A percentile compares a stretch with the other conserved stretches of the same genome.
phyloP scores from a whole-genome alignment of 2,888 invertebrate species.

The Apantesis nais region DNA sequence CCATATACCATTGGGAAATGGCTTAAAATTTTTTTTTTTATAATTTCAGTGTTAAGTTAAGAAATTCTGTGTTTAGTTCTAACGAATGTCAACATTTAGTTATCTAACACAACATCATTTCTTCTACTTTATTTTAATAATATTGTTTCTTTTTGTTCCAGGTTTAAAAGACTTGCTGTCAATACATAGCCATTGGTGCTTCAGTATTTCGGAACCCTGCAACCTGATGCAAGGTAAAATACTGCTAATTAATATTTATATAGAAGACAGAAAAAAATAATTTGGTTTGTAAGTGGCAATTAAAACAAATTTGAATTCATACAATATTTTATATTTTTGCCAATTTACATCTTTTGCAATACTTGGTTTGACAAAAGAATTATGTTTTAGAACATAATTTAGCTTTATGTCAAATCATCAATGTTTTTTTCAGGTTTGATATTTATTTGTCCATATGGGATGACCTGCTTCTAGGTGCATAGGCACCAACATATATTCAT shows the following conservation, averaged over 20 bases:
- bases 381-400: constrained; percentile 5
- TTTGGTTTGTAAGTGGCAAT: neutral
- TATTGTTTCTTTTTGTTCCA: constrained; percentile 32
- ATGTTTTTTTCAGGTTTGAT: constrained; percentile 73
- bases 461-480: constrained; percentile 75
- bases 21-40: neutral
- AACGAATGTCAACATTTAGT: neutral
- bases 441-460: constrained; percentile 68
- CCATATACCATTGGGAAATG: neutral
- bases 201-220: constrained; percentile 45
- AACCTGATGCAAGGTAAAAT: constrained; percentile 48
- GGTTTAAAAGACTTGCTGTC: constrained; percentile 30
- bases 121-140: neutral
- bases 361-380: neutral
- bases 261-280: neutral
- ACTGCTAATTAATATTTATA: neutral
- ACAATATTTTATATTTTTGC: neutral
- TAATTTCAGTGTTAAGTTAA: too few species aligned
- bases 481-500: constrained; percentile 73
- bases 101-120: neutral
- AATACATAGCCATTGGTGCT: constrained; percentile 43
- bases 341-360: neutral
- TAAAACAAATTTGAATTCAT: neutral
- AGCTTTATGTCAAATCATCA: constrained; percentile 33
- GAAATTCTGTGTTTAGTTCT: neutral